Evolutionary conservation across 2,888 invertebrate species (phyloP), one percentile per base, ranked within the genome.

Genomic region (Dryadula phaetusa): DNA sequence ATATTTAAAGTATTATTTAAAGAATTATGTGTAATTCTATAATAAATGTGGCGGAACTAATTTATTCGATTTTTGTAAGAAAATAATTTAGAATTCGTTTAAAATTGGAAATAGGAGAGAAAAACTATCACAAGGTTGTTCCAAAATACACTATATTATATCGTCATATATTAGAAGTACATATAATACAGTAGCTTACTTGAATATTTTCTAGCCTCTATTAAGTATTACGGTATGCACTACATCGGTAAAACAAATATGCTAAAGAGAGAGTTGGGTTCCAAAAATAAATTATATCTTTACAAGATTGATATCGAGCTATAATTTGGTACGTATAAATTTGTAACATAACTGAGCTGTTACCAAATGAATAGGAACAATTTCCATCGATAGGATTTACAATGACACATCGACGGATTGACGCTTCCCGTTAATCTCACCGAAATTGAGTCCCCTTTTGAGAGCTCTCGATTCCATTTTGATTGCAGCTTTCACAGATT

Each of bases 381-480:
- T 85, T 83, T 75, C 74, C 79, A 80, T 82, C 85, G 44, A 44
- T 84, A 82, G 84, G 81, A 79, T 79, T 79, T 79, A 79, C 78
- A 84, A 80, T 79, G 79, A 72, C 78, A 70, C 70, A 74, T 71
- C 67, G 75, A 70, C 73, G 80, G 79, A 80, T 82, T 81, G 79
- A 79, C 80, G 78, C 73, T 74, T 76, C 77, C 69, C 78, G 84
- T 83, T 87, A 85, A 86, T 85, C 82, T 81, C 76, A 73, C 67
- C 74, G 81, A 78, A 79, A 82, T 80, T 78, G 79, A 60, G 60
- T 78, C 77, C 79, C 81, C 80, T 83, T 84, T 79, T 78, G 77
- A 74, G 74, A 46, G 72, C 77, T 22, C 69, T 46, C 69, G 77
- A 79, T 79, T 76, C 74, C 74, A 71, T 72, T 72, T 74, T 72